Evolutionary conservation across 2,888 invertebrate species (phyloP).

Genomic region (Sinopyrophorus schimmeli): DNA sequence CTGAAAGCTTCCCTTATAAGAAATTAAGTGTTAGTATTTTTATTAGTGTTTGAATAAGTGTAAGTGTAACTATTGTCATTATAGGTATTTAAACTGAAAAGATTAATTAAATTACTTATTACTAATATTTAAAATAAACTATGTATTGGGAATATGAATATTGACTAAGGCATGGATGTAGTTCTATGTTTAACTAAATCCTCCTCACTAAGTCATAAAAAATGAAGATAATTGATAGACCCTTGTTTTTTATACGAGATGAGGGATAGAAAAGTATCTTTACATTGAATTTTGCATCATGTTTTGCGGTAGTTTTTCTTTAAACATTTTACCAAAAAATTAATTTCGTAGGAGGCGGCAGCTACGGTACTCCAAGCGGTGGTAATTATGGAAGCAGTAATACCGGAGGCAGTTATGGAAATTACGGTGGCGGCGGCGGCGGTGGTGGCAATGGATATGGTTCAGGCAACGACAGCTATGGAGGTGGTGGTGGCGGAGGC

Average conservation of each 20-base stretch:
- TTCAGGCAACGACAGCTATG: conserved; percentile 36
- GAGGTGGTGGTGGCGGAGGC: conserved; percentile 52
- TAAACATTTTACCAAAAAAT: neutral
- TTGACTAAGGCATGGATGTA: conserved; percentile 52
- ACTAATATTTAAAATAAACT: too few species aligned
- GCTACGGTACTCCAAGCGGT: conserved; percentile 25
- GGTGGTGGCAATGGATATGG: conserved; percentile 41
- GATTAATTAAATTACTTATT: too few species aligned
- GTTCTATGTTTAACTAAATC: conserved; percentile 38
- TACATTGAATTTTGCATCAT: conserved; percentile 39
- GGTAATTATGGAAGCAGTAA: conserved; percentile 40
- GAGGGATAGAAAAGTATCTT: conserved; percentile 50
- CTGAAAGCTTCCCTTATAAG: too few species aligned
- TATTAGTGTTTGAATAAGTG: too few species aligned
- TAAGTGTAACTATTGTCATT: too few species aligned
- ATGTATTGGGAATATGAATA: too few species aligned
- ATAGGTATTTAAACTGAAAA: too few species aligned
- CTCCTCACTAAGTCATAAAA: conserved; percentile 53
- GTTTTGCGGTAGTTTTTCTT: conserved; percentile 4
- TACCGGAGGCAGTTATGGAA: conserved; percentile 36
- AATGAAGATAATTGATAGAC: conserved; percentile 51
- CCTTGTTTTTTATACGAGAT: conserved; percentile 45
- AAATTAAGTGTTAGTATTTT: too few species aligned
- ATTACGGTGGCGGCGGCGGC: conserved; percentile 25
- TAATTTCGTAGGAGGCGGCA: conserved; percentile 26